These are phyloP conservation scores for Silurus asotus DNA, from an alignment of 2,113 vertebrate genomes.

Conservation along the genomic window DNA sequence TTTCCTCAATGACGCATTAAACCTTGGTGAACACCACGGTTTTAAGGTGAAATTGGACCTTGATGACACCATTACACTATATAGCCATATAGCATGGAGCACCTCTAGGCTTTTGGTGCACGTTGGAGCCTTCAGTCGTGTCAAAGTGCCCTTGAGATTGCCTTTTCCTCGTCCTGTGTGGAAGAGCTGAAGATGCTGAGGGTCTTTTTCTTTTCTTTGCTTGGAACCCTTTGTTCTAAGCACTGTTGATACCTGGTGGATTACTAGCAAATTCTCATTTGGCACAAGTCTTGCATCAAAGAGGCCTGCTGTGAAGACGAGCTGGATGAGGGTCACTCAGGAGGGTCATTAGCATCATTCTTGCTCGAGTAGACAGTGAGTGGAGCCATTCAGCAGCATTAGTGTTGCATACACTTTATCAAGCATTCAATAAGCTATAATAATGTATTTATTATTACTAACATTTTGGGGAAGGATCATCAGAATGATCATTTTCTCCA, in stretches of 20 bases:
- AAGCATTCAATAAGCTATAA: not conserved
- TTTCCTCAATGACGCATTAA: constrained; percentile 59
- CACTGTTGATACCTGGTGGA: constrained; percentile 66
- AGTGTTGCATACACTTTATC: not conserved
- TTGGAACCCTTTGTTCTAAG: constrained; percentile 67
- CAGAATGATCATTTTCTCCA: not conserved
- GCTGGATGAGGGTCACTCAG: constrained; percentile 63
- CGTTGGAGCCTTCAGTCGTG: constrained; percentile 43
- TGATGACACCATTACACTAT: constrained; percentile 8
- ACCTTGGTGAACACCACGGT: constrained; percentile 46
- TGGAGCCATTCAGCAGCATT: not conserved
- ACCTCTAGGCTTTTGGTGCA: not conserved
- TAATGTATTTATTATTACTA: constrained; percentile 1
- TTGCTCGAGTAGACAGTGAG: not conserved
- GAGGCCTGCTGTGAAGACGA: constrained; percentile 69
- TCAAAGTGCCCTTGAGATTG: constrained; percentile 48
- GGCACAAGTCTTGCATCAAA: constrained; percentile 73
- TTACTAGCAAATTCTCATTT: constrained; percentile 68
- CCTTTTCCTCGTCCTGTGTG: constrained; percentile 38
- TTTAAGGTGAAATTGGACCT: constrained; percentile 25
- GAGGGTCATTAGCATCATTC: constrained; percentile 15
- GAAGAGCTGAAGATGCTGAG: not conserved
- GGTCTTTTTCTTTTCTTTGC: constrained; percentile 37
- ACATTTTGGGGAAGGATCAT: not conserved
- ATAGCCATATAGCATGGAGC: not conserved